Conservation (phyloP, 2,113 vertebrate species). For the Brienomyrus longianalis region DNA sequence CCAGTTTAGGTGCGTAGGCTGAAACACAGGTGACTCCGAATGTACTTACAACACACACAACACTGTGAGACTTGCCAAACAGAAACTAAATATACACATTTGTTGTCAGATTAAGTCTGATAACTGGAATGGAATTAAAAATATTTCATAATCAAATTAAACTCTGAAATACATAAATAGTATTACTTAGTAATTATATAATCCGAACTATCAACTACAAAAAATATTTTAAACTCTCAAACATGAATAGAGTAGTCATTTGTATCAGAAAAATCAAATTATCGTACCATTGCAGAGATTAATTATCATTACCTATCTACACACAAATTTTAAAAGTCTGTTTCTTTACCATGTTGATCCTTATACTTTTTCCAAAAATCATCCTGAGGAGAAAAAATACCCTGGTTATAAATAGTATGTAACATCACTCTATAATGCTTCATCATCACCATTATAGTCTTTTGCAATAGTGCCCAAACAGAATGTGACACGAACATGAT, state of each 20-base stretch:
- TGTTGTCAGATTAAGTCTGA: background rate
- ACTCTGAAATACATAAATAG: background rate
- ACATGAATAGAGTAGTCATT: background rate
- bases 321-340: background rate
- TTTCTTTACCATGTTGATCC: constrained; percentile 43
- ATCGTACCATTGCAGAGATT: background rate
- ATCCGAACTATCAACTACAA: background rate
- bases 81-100: background rate
- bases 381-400: constrained; percentile 33
- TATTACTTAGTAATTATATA: background rate
- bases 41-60: background rate
- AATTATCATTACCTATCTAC: background rate
- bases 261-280: background rate
- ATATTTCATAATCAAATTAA: background rate
- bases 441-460: background rate
- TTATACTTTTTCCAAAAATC: constrained; percentile 36
- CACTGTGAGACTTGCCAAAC: background rate
- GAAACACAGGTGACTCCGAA: background rate
- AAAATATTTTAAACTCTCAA: background rate
- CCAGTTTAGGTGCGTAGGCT: constrained; percentile 25
- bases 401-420: background rate
- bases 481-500: background rate
- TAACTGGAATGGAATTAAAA: background rate
- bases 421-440: background rate
- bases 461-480: background rate